These are phyloP conservation scores for Akabosia matsudoensis DNA, from an alignment of 1,140 invertebrate species.

Conservation along the genomic window DNA sequence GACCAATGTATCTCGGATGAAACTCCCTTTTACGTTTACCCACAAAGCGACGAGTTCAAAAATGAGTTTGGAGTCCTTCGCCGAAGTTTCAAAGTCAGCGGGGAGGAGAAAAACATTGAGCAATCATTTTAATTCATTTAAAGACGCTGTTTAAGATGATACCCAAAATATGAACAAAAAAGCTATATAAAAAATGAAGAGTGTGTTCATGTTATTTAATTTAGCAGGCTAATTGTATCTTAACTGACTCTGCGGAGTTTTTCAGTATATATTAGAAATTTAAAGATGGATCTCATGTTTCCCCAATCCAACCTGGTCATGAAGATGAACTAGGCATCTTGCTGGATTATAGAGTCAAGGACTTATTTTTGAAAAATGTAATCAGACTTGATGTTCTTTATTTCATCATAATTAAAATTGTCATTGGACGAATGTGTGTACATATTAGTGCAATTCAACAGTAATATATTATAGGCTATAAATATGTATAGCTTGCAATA, in stretches of 20 bases:
- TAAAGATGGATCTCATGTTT: too few relatives aligned
- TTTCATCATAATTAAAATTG: not conserved
- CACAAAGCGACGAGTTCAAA: conserved; percentile 27
- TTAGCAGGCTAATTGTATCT: not conserved
- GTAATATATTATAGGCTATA: too few relatives aligned
- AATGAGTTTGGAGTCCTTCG: conserved; percentile 26
- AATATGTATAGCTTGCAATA: too few relatives aligned
- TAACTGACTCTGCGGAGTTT: not conserved
- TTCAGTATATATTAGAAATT: too few relatives aligned
- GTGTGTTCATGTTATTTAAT: too few relatives aligned
- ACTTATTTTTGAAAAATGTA: not conserved
- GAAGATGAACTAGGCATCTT: too few relatives aligned
- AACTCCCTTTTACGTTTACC: conserved; percentile 20
- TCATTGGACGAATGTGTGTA: too few relatives aligned
- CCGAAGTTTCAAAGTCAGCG: not conserved
- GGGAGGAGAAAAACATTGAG: conserved; percentile 15
- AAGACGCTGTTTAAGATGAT: too few relatives aligned
- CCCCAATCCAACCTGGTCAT: too few relatives aligned
- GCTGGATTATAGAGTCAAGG: not conserved
- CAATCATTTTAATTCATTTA: not conserved
- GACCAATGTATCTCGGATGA: conserved; percentile 33
- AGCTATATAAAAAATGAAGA: too few relatives aligned
- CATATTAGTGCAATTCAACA: too few relatives aligned
- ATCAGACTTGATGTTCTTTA: not conserved
- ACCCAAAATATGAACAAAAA: too few relatives aligned